Conservation (phyloP, 2,797 vertebrate genomes). For the Darevskia nairensis region DNA sequence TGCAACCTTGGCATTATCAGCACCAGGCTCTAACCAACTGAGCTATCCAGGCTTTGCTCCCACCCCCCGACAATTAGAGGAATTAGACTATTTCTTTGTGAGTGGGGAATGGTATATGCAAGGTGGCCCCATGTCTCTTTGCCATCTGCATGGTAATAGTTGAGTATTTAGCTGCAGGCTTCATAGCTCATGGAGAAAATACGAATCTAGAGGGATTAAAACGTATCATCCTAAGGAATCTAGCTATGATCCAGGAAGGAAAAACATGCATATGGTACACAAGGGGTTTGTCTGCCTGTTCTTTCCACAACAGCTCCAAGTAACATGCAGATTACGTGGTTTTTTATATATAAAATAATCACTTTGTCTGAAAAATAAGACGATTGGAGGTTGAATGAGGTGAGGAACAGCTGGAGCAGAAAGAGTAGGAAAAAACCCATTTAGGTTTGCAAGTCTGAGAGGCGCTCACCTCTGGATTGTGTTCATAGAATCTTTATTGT, state of each 20-base stretch:
- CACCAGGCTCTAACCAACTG: neutral
- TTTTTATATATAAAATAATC: neutral
- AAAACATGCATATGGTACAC: neutral
- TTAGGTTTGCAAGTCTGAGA: neutral
- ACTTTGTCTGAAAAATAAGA: neutral
- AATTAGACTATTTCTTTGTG: neutral
- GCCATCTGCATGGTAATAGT: neutral
- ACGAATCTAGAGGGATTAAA: neutral
- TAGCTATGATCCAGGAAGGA: neutral
- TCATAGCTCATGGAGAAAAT: slow-evolving; percentile 27
- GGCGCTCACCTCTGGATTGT: neutral
- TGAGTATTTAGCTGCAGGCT: slow-evolving; percentile 15
- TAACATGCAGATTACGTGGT: neutral
- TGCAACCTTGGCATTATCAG: too few relatives aligned
- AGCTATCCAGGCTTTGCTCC: neutral
- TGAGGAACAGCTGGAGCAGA: neutral
- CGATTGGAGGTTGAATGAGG: neutral
- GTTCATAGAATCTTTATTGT: neutral
- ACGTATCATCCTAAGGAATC: slow-evolving; percentile 34
- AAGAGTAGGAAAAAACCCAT: neutral
- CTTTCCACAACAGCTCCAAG: slow-evolving; percentile 1
- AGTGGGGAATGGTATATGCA: neutral
- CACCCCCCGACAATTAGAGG: too few relatives aligned
- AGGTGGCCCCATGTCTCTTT: neutral
- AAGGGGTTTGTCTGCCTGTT: neutral